These are phyloP conservation scores for Napeogenes sylphis DNA, from an alignment of 2,888 invertebrate genomes.

Conservation along the genomic window DNA sequence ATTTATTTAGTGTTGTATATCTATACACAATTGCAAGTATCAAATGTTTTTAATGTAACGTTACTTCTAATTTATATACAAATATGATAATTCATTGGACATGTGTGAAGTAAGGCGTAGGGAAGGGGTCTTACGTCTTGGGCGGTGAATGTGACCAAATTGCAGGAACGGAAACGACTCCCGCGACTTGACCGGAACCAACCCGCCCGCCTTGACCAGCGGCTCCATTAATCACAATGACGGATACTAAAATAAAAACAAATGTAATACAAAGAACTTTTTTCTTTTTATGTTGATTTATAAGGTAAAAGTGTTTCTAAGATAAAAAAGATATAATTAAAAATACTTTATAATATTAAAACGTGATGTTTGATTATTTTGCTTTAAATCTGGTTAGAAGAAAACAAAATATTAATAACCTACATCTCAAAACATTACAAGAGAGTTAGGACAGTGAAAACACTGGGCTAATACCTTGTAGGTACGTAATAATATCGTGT, in stretches of 20 bases:
- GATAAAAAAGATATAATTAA: too few relatives aligned
- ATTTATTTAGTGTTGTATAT: too few relatives aligned
- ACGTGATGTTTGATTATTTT: too few relatives aligned
- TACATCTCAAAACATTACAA: too few relatives aligned
- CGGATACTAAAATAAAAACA: background rate
- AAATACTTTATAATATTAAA: too few relatives aligned
- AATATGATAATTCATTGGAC: constrained; percentile 9
- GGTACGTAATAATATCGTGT: constrained; percentile 15
- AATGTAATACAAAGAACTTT: too few relatives aligned
- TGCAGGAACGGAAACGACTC: constrained; percentile 70
- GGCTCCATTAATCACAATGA: constrained; percentile 43
- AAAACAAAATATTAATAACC: too few relatives aligned
- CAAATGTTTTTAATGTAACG: constrained; percentile 3
- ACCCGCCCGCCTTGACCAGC: constrained; percentile 50
- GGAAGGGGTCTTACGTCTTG: constrained; percentile 58
- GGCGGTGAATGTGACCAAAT: constrained; percentile 73
- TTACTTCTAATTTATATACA: constrained; percentile 10
- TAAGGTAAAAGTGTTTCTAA: too few relatives aligned
- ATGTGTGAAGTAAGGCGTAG: background rate
- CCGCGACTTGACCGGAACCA: constrained; percentile 76
- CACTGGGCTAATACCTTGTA: constrained; percentile 20
- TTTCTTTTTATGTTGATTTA: too few relatives aligned
- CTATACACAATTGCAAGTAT: too few relatives aligned
- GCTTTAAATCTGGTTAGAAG: too few relatives aligned
- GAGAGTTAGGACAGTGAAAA: too few relatives aligned